Evolutionary conservation across 2,888 invertebrate species (phyloP).

Genomic region (Hypsopygia costalis): DNA sequence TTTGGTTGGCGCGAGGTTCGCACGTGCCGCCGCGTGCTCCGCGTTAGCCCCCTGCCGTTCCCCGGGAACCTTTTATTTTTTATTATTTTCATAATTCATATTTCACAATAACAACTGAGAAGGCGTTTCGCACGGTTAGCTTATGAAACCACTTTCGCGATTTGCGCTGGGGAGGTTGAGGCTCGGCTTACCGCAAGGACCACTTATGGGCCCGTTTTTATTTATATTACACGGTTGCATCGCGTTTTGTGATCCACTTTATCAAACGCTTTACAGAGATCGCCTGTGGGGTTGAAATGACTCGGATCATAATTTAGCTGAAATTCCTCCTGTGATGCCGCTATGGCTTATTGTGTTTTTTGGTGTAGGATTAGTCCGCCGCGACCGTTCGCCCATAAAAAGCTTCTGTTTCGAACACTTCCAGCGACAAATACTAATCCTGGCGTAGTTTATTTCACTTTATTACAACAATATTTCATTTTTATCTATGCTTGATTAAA

Average conservation of each 20-base stretch:
- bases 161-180: slow-evolving; percentile 30
- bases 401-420: slow-evolving; percentile 47
- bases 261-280: slow-evolving; percentile 74
- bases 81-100: slow-evolving; percentile 80
- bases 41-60: slow-evolving; percentile 64
- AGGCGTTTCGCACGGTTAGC: slow-evolving; percentile 80
- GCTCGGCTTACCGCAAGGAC: slow-evolving; percentile 70
- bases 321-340: slow-evolving; percentile 50
- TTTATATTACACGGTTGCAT: slow-evolving; percentile 60
- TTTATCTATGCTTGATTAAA: background rate
- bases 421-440: slow-evolving; percentile 45
- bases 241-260: slow-evolving; percentile 77
- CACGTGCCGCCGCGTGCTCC: slow-evolving; percentile 74
- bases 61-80: slow-evolving; percentile 62
- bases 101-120: slow-evolving; percentile 77
- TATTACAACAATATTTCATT: slow-evolving; percentile 41
- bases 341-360: slow-evolving; percentile 73
- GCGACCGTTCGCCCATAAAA: slow-evolving; percentile 58
- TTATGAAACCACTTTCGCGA: slow-evolving; percentile 68
- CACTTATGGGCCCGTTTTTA: slow-evolving; percentile 69
- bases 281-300: slow-evolving; percentile 65
- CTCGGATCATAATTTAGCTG: slow-evolving; percentile 69
- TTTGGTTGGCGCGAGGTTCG: slow-evolving; percentile 51
- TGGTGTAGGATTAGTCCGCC: slow-evolving; percentile 64
- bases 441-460: slow-evolving; percentile 37